phyloP scores from a whole-genome alignment of 2,113 vertebrate genomes.

The Ellobius talpinus region DNA sequence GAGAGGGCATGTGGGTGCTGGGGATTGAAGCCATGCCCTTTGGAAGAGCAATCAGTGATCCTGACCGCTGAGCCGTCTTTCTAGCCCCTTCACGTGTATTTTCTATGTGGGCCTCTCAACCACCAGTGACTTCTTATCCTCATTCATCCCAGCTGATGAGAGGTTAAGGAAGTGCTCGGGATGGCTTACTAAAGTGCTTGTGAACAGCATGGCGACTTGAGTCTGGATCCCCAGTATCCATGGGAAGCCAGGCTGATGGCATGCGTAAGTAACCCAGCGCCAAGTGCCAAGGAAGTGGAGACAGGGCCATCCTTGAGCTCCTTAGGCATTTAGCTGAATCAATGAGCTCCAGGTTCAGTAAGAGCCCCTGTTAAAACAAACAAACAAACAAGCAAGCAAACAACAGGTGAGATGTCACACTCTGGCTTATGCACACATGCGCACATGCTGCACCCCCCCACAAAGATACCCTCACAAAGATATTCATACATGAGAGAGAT shows the following conservation, averaged over 20 bases:
- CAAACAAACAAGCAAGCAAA: not conserved
- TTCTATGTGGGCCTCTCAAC: not conserved
- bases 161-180: not conserved
- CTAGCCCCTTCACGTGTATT: rapidly evolving
- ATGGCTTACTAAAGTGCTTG: not conserved
- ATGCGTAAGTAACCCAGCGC: not conserved
- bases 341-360: not conserved
- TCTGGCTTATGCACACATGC: not conserved
- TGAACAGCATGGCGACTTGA: not conserved
- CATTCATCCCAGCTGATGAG: not conserved
- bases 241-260: not conserved
- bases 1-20: not conserved
- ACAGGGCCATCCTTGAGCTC: not conserved
- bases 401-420: not conserved
- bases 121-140: too few species aligned
- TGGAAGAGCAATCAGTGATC: too few species aligned
- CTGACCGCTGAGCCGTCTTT: too few species aligned
- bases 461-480: too few species aligned
- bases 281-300: too few species aligned
- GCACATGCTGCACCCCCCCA: not conserved
- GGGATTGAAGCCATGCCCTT: not conserved
- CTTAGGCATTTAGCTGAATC: not conserved
- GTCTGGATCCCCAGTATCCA: not conserved
- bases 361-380: not conserved
- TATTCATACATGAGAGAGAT: not conserved